Base-by-base conservation (phyloP, 1,140 invertebrate species). In the Macrobrachium rosenbergii region DNA sequence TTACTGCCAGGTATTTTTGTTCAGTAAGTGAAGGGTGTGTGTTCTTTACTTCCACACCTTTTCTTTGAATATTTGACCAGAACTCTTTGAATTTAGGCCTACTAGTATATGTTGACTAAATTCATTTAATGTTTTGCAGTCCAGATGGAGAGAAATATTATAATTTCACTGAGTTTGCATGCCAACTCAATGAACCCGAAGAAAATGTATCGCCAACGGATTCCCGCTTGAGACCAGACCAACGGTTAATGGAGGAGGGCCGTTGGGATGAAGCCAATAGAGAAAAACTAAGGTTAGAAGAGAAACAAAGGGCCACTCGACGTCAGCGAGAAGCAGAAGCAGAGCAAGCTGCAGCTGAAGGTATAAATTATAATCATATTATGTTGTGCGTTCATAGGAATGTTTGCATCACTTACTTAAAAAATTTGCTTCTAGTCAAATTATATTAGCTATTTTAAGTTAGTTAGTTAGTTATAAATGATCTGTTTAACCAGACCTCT, bases 161-260 rank as follows among this genome's bases (percentile, higher is more conserved):
- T 92, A 96, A 97, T 92, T 99, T 99, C 92, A 99, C 98, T 12
- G 92, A 96, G 92, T 93, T 99, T 90, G 98, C 99, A 21, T 96
- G 97, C 91, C 97, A 99, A 93, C 93, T 99, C 76, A 99, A 99
- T 92, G 99, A 99, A 92, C 93, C 94, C 14, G 98, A 99, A 93
- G 95, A 96, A 8, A 96, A 95, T 63, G 95, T 99, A 45, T 98
- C 98, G 52, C 98, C 98, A 19, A 99, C 99, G 0, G 99, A 99
- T 93, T 96, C 96, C 21, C 94, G 99, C n/a, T 92, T 94, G 28
- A 94, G 98, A 87, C 98, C 98, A 69, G 98, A 99, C 94, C 98
- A 99, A 93, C 94, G 98, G 73, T 94, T 99, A 69, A 99, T 99
- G 98, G 99, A 99, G 92, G 94, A 98, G 83, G 98, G 97, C 11